phyloP scores from a whole-genome alignment of 2,888 invertebrate genomes.

The Nipponacmea schrenckii region DNA sequence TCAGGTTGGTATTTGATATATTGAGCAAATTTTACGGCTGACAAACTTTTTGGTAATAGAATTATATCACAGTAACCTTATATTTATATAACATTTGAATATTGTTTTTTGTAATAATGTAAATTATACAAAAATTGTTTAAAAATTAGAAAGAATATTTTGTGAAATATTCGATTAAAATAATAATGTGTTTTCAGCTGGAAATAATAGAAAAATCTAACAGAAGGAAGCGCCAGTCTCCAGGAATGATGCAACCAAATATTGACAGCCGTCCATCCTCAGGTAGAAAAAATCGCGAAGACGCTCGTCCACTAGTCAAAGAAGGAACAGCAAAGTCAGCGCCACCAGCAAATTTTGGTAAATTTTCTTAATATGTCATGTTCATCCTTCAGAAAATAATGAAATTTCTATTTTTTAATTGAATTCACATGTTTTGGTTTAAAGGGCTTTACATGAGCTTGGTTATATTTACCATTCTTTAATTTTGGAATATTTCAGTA shows the following conservation, averaged over 20 bases:
- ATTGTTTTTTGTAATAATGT: no score
- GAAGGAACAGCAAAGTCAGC: constrained; percentile 43
- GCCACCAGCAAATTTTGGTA: constrained; percentile 49
- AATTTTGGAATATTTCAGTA: constrained; percentile 15
- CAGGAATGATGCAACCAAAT: constrained; percentile 53
- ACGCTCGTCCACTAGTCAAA: constrained; percentile 51
- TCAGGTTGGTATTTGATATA: constrained; percentile 36
- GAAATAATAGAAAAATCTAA: constrained; percentile 47
- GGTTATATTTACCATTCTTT: no score
- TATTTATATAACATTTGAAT: no score
- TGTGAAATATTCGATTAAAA: no score
- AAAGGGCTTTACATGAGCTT: no score
- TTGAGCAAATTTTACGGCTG: no score
- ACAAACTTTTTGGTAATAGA: no score
- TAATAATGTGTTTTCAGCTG: constrained; percentile 34
- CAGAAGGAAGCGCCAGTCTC: constrained; percentile 45
- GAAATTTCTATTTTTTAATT: no score
- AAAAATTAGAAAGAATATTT: no score
- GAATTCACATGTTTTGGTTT: no score
- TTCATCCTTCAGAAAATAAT: neutral
- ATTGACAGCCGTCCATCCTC: constrained; percentile 52
- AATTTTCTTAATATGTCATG: constrained; percentile 11
- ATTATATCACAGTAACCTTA: no score
- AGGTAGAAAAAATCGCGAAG: constrained; percentile 47
- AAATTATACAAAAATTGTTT: no score